Percentiles rank a stretch among this genome's conserved stretches.
These are phyloP conservation scores for Caenorhabditis afra DNA, from an alignment of 2,888 invertebrate species.

Conservation along the genomic window DNA sequence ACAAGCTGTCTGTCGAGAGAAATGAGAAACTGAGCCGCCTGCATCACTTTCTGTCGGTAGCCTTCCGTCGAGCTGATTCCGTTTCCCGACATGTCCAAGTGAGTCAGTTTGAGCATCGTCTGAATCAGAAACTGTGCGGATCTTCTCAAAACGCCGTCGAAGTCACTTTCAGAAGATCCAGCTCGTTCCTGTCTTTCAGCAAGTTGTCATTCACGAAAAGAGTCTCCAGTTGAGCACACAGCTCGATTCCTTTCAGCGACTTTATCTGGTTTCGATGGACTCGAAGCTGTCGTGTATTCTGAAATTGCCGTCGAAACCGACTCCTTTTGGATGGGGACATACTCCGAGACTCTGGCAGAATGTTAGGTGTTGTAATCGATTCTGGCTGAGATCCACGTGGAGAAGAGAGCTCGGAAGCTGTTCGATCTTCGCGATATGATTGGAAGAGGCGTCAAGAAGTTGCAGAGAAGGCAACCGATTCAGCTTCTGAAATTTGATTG, in stretches of 20 bases:
- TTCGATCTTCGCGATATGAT: slow-evolving; percentile 71
- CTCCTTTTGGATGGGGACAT: no score
- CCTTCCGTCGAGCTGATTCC: slow-evolving; percentile 64
- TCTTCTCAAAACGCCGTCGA: background rate
- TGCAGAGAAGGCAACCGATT: slow-evolving; percentile 58
- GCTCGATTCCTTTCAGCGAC: slow-evolving; percentile 71
- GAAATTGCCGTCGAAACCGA: background rate
- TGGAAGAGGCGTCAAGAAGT: slow-evolving; percentile 70
- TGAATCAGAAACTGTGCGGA: slow-evolving; percentile 17
- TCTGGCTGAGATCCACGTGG: slow-evolving; percentile 65
- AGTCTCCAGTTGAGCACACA: slow-evolving; percentile 59
- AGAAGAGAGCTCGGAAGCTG: slow-evolving; percentile 66
- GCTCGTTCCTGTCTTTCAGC: slow-evolving; percentile 49
- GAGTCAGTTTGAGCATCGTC: slow-evolving; percentile 69
- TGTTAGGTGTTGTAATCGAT: slow-evolving; percentile 54
- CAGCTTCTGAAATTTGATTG: slow-evolving; percentile 60
- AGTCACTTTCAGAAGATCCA: slow-evolving; percentile 42
- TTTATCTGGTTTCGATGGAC: slow-evolving; percentile 66
- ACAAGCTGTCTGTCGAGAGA: slow-evolving; percentile 51
- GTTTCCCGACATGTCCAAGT: slow-evolving; percentile 68
- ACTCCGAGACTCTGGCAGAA: slow-evolving; percentile 67
- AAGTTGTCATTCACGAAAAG: slow-evolving; percentile 49
- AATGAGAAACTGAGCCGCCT: slow-evolving; percentile 38
- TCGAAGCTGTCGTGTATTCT: slow-evolving; percentile 51
- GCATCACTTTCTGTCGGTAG: slow-evolving; percentile 60